Evolutionary conservation across 2,113 vertebrate genomes (phyloP).

Genomic region (Motacilla tschutschensis): DNA sequence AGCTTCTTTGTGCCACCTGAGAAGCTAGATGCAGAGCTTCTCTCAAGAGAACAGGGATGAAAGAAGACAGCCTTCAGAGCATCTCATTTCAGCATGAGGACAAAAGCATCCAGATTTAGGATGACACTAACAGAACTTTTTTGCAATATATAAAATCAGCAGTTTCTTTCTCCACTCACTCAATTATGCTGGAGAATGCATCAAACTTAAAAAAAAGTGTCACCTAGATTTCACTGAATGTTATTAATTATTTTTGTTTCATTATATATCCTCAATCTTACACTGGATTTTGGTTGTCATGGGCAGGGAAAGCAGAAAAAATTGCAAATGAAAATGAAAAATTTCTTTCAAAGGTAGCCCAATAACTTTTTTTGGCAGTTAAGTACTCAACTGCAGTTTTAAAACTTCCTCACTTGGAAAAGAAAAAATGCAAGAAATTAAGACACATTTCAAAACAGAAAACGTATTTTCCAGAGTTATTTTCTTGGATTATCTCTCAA

Average conservation of each 20-base stretch:
- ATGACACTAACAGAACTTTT: neutral
- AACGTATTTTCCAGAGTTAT: neutral
- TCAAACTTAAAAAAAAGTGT: neutral
- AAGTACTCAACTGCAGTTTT: neutral
- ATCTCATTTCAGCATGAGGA: neutral
- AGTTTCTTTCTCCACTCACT: neutral
- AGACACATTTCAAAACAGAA: neutral
- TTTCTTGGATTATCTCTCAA: conserved; percentile 5
- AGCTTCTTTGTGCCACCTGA: neutral
- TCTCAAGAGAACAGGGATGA: neutral
- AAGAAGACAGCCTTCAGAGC: neutral
- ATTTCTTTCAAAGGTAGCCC: neutral
- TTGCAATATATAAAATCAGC: neutral
- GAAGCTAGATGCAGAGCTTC: neutral
- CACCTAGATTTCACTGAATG: neutral
- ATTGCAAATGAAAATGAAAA: neutral
- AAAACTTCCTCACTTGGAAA: neutral
- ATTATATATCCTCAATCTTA: neutral
- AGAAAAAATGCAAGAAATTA: neutral
- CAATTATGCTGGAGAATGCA: neutral
- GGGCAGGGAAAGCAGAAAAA: neutral
- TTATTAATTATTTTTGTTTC: neutral
- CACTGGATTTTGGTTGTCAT: neutral
- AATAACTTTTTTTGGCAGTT: neutral
- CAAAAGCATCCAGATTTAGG: neutral